A percentile compares a stretch with the other conserved stretches of the same genome.
These are phyloP conservation scores for Podilymbus podiceps DNA, from an alignment of 2,113 vertebrate species.

Conservation along the genomic window DNA sequence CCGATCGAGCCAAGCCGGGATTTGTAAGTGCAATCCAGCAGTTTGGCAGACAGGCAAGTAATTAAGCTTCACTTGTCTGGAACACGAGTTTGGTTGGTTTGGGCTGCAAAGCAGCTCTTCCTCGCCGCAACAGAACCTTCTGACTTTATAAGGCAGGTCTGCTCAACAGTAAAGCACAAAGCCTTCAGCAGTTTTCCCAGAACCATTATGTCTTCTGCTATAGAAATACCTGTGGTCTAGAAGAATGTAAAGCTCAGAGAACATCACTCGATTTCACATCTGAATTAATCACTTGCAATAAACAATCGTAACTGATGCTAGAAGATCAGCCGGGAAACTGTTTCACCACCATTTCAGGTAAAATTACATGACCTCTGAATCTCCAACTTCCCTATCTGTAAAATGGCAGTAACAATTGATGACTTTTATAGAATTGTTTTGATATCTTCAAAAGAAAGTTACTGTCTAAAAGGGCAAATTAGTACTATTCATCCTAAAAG, in stretches of 20 bases:
- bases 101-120: background rate
- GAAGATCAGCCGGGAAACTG: background rate
- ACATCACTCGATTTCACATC: background rate
- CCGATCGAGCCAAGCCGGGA: background rate
- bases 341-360: background rate
- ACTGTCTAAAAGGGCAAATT: background rate
- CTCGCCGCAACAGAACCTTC: background rate
- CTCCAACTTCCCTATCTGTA: background rate
- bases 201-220: background rate
- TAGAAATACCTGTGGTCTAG: background rate
- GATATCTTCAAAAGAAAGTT: background rate
- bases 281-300: background rate
- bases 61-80: background rate
- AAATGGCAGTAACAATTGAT: background rate
- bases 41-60: background rate
- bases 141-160: background rate
- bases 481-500: slow-evolving; percentile 24
- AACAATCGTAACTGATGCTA: background rate
- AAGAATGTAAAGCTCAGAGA: background rate
- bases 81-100: background rate
- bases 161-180: background rate
- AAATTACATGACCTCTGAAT: background rate
- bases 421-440: background rate
- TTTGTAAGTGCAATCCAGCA: background rate
- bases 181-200: background rate